A percentile compares a stretch with the other conserved stretches of the same genome.
Evolutionary conservation across 1,140 invertebrate genomes (phyloP).

Genomic region (Drosophila quadrilineata): DNA sequence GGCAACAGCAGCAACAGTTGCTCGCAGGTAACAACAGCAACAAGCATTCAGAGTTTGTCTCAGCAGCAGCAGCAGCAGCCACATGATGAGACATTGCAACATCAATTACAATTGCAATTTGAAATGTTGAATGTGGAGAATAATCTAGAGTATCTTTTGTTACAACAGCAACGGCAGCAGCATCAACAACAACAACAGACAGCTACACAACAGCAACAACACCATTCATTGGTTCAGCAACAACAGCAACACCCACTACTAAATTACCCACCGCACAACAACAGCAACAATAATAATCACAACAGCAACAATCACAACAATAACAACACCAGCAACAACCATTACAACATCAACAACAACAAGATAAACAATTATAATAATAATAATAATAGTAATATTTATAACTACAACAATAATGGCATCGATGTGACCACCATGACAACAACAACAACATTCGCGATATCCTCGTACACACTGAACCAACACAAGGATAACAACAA

Average conservation of each 20-base stretch:
- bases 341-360: slow-evolving; percentile 23
- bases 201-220: slow-evolving; percentile 15
- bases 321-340: no score
- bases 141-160: slow-evolving; percentile 27
- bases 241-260: slow-evolving; percentile 37
- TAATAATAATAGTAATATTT: background rate
- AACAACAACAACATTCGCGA: slow-evolving; percentile 36
- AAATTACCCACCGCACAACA: slow-evolving; percentile 42
- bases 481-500: slow-evolving; percentile 32
- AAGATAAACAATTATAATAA: slow-evolving; percentile 45
- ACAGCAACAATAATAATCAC: slow-evolving; percentile 11
- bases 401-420: slow-evolving; percentile 33
- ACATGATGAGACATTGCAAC: background rate
- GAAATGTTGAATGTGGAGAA: background rate
- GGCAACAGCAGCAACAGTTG: slow-evolving; percentile 16
- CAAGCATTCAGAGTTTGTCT: no score
- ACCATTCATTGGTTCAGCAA: slow-evolving; percentile 9
- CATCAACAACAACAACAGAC: slow-evolving; percentile 23
- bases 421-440: slow-evolving; percentile 46
- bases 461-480: slow-evolving; percentile 44
- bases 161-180: slow-evolving; percentile 38
- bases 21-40: slow-evolving; percentile 38
- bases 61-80: no score
- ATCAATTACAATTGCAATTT: background rate
- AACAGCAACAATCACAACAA: slow-evolving; percentile 24